phyloP scores from a whole-genome alignment of 2,797 vertebrate genomes.

The Eutrigla gurnardus region DNA sequence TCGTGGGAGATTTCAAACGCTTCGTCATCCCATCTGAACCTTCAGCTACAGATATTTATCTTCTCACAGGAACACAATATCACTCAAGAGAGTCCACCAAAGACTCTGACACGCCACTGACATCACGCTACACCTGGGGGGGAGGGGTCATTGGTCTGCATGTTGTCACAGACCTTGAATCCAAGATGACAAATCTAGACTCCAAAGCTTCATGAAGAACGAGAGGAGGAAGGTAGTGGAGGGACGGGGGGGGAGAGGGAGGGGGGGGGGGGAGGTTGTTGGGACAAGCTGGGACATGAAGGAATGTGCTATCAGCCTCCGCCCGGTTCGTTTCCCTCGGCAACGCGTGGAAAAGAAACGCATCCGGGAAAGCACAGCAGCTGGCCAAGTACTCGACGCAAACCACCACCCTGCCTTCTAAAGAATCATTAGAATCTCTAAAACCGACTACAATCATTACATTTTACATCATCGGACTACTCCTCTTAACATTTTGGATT shows the following conservation, averaged over 20 bases:
- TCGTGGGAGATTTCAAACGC: constrained; percentile 9
- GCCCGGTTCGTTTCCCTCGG: constrained; percentile 47
- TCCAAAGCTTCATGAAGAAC: constrained; percentile 24
- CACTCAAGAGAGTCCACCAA: constrained; percentile 13
- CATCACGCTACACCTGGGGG: constrained; percentile 20
- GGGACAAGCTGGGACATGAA: constrained; percentile 51
- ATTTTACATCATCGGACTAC: too few species aligned
- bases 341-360: constrained; percentile 29
- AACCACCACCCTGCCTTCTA: constrained; percentile 23
- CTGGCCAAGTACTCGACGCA: constrained; percentile 32
- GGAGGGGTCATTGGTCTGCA: constrained; percentile 32
- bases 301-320: constrained; percentile 59
- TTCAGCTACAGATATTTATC: constrained; percentile 27
- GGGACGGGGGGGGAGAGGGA: constrained; percentile 8
- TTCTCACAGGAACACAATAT: constrained; percentile 21
- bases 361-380: constrained; percentile 56
- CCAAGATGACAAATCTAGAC: constrained; percentile 32
- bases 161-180: constrained; percentile 38
- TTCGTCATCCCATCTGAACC: background rate
- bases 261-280: background rate
- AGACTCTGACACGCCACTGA: constrained; percentile 35
- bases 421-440: too few species aligned
- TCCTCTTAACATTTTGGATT: background rate
- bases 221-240: constrained; percentile 3
- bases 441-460: too few species aligned